Evolutionary conservation across 2,888 invertebrate genomes (phyloP).

Genomic region (Amiota mariae): DNA sequence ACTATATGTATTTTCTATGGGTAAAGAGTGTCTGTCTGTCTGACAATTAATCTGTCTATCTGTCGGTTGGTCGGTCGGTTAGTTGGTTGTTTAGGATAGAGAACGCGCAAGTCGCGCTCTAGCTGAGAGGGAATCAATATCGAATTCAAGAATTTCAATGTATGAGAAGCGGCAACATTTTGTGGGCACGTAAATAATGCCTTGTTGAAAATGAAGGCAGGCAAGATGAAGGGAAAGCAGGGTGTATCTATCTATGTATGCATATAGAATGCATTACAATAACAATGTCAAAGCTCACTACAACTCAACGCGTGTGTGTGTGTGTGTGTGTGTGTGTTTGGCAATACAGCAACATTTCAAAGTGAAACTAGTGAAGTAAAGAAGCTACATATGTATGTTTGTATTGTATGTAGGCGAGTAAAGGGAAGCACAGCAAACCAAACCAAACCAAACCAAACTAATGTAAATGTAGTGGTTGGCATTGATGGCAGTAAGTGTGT

Average conservation of each 20-base stretch:
- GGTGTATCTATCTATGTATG: not conserved
- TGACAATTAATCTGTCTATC: no score
- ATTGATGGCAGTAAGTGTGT: not conserved
- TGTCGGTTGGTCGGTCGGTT: no score
- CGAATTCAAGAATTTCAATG: not conserved
- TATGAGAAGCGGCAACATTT: slow-evolving; percentile 11
- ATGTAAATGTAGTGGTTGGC: slow-evolving; percentile 6
- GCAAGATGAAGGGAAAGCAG: not conserved
- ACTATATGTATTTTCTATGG: no score
- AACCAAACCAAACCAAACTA: not conserved
- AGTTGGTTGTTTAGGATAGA: not conserved
- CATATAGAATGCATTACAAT: not conserved
- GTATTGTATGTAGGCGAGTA: not conserved
- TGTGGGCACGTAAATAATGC: slow-evolving; percentile 24
- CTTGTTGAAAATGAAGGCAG: no score
- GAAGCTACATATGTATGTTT: not conserved
- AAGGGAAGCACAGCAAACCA: no score
- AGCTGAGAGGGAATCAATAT: no score
- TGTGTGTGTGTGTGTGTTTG: not conserved
- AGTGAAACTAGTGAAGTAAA: not conserved
- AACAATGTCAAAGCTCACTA: not conserved
- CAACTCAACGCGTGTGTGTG: slow-evolving; percentile 16
- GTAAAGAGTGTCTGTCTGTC: no score
- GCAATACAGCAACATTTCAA: no score
- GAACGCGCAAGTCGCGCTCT: not conserved